Evolutionary conservation across 2,888 invertebrate species (phyloP).

Genomic region (Rhaphigaster nebulosa): DNA sequence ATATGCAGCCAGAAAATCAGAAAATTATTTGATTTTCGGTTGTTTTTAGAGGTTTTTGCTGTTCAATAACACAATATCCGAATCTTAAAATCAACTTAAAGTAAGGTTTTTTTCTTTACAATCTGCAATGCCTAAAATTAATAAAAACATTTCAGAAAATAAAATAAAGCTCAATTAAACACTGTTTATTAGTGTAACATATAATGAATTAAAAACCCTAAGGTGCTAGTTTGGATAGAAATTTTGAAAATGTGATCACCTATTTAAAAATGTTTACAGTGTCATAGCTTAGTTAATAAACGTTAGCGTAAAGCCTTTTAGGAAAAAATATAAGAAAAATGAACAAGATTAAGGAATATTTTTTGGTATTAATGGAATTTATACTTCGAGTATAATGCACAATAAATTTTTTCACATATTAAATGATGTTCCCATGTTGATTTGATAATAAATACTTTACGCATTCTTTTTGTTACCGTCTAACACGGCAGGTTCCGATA

Average conservation of each 20-base stretch:
- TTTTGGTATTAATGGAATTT: not conserved
- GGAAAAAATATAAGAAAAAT: not conserved
- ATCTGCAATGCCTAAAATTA: not conserved
- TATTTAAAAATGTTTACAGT: not conserved
- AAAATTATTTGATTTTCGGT: no score
- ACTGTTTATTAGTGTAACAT: not conserved
- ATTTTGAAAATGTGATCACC: not conserved
- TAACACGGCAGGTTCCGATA: not conserved
- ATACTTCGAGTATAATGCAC: not conserved
- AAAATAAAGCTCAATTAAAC: not conserved
- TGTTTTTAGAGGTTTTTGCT: no score
- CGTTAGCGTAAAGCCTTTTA: not conserved
- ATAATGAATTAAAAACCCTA: not conserved
- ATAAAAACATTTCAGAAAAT: not conserved
- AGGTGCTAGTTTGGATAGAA: not conserved
- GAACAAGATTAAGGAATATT: not conserved
- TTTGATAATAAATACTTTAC: not conserved
- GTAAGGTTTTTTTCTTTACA: no score
- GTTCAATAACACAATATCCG: not conserved
- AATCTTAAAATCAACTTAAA: not conserved
- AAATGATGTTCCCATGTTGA: not conserved
- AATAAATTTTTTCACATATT: not conserved
- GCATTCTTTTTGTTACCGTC: not conserved
- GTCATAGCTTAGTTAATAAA: not conserved
- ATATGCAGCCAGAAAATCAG: no score